These are phyloP conservation scores for Pandemis corylana DNA, from an alignment of 2,888 invertebrate genomes.

Conservation along the genomic window DNA sequence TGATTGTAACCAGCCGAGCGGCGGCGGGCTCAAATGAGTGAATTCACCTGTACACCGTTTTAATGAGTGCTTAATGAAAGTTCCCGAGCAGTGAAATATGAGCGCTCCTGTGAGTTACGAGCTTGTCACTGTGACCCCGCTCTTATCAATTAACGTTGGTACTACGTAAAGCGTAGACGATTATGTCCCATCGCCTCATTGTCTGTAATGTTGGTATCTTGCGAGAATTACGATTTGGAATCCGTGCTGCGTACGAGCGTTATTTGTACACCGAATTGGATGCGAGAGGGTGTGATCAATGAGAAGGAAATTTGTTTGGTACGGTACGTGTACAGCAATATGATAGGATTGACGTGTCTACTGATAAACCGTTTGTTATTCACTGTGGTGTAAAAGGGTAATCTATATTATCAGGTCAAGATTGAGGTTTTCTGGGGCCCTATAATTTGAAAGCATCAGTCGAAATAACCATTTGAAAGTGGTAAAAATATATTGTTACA, in stretches of 20 bases:
- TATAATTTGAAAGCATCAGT: too few relatives aligned
- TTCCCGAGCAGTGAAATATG: conserved; percentile 66
- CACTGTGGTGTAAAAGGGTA: background rate
- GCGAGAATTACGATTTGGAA: conserved; percentile 30
- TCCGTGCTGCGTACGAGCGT: conserved; percentile 7
- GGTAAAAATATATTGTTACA: too few relatives aligned
- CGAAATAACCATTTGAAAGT: too few relatives aligned
- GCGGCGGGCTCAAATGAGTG: conserved; percentile 38
- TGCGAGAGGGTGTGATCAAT: conserved; percentile 11
- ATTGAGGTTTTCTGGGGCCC: too few relatives aligned
- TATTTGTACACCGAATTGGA: conserved; percentile 22
- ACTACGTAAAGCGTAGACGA: conserved; percentile 59
- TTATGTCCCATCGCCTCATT: conserved; percentile 50
- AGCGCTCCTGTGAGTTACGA: conserved; percentile 66
- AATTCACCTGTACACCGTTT: conserved; percentile 49
- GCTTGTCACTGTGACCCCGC: conserved; percentile 61
- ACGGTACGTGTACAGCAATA: conserved; percentile 2
- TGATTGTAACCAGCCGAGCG: conserved; percentile 23
- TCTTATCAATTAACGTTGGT: conserved; percentile 75
- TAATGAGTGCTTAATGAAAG: conserved; percentile 58
- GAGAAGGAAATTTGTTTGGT: conserved; percentile 9
- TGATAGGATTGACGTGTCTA: background rate
- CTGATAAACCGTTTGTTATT: background rate
- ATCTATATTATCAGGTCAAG: background rate
- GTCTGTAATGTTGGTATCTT: conserved; percentile 42